A percentile compares a stretch with the other conserved stretches of the same genome.
phyloP scores from a whole-genome alignment of 1,140 invertebrate genomes.

The Hermetia illucens region DNA sequence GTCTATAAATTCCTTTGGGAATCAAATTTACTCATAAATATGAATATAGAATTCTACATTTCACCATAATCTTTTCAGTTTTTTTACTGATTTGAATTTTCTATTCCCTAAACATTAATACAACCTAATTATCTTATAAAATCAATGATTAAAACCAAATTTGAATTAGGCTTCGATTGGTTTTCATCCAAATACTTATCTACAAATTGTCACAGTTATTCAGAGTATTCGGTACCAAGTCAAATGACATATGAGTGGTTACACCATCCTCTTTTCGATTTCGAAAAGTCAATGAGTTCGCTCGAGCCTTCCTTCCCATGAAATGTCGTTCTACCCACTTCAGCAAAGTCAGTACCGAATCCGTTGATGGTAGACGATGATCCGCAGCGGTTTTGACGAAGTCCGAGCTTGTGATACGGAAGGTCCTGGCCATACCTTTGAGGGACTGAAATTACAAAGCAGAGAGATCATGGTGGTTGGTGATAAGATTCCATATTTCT shows the following conservation, averaged over 20 bases:
- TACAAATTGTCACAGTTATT: too few relatives aligned
- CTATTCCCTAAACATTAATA: too few relatives aligned
- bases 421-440: conserved; percentile 82
- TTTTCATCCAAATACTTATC: too few relatives aligned
- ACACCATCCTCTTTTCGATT: conserved; percentile 44
- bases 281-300: conserved; percentile 40
- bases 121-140: too few relatives aligned
- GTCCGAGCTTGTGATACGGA: conserved; percentile 68
- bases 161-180: too few relatives aligned
- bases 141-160: too few relatives aligned
- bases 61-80: too few relatives aligned
- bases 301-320: conserved; percentile 53
- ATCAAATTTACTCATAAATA: too few relatives aligned
- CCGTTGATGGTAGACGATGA: conserved; percentile 67
- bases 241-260: conserved; percentile 58
- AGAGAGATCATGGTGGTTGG: too few relatives aligned
- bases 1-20: too few relatives aligned
- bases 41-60: too few relatives aligned
- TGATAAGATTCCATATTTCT: neutral
- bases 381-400: conserved; percentile 78
- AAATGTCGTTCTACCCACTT: conserved; percentile 80
- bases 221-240: conserved; percentile 27
- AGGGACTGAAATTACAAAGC: conserved; percentile 46
- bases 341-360: conserved; percentile 74
- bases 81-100: too few relatives aligned